phyloP scores from a whole-genome alignment of 2,113 vertebrate genomes.

The Pelecanoides urinatrix region DNA sequence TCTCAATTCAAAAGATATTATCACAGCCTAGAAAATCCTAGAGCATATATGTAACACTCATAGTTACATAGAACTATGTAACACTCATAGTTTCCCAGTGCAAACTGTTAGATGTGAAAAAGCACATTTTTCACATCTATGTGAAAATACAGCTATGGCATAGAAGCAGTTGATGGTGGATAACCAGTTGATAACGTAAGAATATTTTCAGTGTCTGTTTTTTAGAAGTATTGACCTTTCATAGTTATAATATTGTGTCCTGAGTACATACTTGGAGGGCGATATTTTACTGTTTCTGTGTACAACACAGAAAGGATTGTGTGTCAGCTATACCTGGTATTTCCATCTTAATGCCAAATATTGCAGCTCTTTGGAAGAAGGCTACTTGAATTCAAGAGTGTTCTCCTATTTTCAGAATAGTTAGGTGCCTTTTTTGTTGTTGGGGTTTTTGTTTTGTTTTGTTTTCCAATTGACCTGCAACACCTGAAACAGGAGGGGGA shows the following conservation, averaged over 20 bases:
- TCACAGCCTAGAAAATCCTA: neutral
- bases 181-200: neutral
- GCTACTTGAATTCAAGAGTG: neutral
- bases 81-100: neutral
- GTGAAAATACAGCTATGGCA: neutral
- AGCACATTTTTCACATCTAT: neutral
- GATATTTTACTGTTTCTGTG: rapidly evolving
- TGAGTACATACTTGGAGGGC: neutral
- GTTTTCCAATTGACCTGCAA: neutral
- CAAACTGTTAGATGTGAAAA: neutral
- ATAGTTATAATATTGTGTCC: neutral
- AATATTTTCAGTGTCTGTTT: neutral
- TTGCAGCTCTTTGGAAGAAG: neutral
- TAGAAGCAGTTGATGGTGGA: neutral
- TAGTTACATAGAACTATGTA: neutral
- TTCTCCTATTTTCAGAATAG: neutral
- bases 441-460: neutral
- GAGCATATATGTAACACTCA: neutral
- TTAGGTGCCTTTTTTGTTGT: neutral
- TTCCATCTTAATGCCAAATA: neutral
- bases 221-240: neutral
- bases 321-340: neutral
- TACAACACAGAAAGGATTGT: neutral
- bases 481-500: slow-evolving; percentile 8
- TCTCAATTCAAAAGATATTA: neutral